These are phyloP conservation scores for Cuniculus paca DNA, from an alignment of 2,797 vertebrate species.

Conservation along the genomic window DNA sequence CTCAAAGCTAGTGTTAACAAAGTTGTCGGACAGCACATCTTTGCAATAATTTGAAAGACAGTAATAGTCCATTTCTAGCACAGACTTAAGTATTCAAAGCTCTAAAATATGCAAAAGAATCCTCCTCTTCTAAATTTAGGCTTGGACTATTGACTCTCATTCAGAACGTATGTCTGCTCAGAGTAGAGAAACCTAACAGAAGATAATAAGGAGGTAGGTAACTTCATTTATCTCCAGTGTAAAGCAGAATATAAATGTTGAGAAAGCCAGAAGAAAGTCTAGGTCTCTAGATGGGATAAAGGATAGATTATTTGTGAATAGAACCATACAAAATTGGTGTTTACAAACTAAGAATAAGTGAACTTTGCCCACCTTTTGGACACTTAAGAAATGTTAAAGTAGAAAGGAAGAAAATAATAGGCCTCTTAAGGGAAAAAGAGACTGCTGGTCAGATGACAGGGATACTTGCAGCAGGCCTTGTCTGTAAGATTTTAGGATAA, in stretches of 20 bases:
- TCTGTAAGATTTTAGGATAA: background rate
- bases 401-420: background rate
- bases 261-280: background rate
- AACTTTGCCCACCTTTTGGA: slow-evolving; percentile 17
- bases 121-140: background rate
- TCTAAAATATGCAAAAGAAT: slow-evolving; percentile 24
- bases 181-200: slow-evolving; percentile 12
- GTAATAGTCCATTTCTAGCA: background rate
- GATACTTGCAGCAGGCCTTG: background rate
- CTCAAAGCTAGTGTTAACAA: slow-evolving; percentile 30
- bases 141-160: slow-evolving; percentile 1
- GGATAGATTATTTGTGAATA: slow-evolving; percentile 24
- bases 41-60: background rate
- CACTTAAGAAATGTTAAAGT: background rate
- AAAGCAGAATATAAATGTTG: background rate
- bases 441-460: background rate
- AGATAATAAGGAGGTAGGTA: background rate
- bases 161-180: slow-evolving; percentile 14
- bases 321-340: slow-evolving; percentile 31
- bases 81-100: background rate
- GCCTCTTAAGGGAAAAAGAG: background rate
- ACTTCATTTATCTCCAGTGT: background rate
- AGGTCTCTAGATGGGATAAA: background rate
- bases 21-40: background rate
- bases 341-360: slow-evolving; percentile 7